Conservation (phyloP, 1,140 invertebrate species). For the Propsilocerus akamusi region DNA sequence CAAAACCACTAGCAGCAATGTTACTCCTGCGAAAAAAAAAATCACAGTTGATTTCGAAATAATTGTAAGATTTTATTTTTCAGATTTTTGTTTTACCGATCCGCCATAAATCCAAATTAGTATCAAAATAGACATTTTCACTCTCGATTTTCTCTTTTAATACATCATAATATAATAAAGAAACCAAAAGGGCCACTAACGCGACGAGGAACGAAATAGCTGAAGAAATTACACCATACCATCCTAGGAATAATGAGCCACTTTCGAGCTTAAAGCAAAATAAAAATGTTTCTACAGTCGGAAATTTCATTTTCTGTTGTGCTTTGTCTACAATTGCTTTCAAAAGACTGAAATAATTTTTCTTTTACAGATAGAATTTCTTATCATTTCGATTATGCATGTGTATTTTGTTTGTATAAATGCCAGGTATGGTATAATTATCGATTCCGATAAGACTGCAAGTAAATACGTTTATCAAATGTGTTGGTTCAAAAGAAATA, state of each 20-base stretch:
- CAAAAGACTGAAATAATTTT: not conserved
- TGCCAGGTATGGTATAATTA: too few relatives aligned
- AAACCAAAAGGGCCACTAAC: not conserved
- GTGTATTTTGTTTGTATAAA: too few relatives aligned
- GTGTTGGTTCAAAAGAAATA: too few relatives aligned
- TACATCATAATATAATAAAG: not conserved
- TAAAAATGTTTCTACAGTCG: not conserved
- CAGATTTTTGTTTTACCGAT: too few relatives aligned
- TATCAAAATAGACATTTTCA: not conserved
- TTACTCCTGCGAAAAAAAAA: not conserved
- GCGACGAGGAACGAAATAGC: not conserved
- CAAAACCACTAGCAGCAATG: not conserved
- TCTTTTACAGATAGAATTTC: too few relatives aligned
- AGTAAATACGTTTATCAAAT: too few relatives aligned
- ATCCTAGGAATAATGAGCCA: not conserved
- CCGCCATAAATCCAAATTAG: not conserved
- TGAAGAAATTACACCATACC: not conserved
- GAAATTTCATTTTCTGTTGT: not conserved
- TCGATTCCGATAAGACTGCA: too few relatives aligned
- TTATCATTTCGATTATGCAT: too few relatives aligned
- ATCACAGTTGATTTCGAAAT: too few relatives aligned
- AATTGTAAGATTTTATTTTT: too few relatives aligned
- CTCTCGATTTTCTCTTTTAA: not conserved
- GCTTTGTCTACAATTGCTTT: not conserved
- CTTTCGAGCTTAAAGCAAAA: not conserved